Conservation (phyloP, 2,888 invertebrate species). For the Amphipyra berbera region DNA sequence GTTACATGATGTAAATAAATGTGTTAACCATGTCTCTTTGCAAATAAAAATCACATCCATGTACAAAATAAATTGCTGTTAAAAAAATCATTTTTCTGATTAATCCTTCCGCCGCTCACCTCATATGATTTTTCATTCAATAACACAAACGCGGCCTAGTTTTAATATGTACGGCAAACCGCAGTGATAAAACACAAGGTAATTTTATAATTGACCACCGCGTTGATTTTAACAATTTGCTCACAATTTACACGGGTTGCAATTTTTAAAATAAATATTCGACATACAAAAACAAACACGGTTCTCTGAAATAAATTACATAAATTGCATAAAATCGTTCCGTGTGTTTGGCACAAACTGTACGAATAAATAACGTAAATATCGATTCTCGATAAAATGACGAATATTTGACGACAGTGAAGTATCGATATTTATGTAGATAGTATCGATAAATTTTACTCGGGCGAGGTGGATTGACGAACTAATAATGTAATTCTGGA, state of each 20-base stretch:
- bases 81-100: no score
- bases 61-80: no score
- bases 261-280: conserved; percentile 70
- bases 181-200: conserved; percentile 53
- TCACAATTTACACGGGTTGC: conserved; percentile 36
- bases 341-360: conserved; percentile 56
- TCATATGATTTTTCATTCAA: conserved; percentile 18
- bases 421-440: not conserved
- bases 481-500: not conserved
- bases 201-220: conserved; percentile 65
- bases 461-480: not conserved
- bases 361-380: conserved; percentile 51
- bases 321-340: conserved; percentile 59
- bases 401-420: conserved; percentile 21
- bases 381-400: conserved; percentile 45
- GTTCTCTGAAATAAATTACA: conserved; percentile 64
- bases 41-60: no score
- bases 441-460: not conserved
- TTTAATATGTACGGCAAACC: conserved; percentile 52
- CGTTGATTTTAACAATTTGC: conserved; percentile 63
- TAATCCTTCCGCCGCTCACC: not conserved
- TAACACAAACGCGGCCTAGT: conserved; percentile 37
- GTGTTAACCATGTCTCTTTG: no score
- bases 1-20: no score
- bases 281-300: conserved; percentile 59